Conservation (phyloP, 2,797 vertebrate genomes). For the Salmo trutta region DNA sequence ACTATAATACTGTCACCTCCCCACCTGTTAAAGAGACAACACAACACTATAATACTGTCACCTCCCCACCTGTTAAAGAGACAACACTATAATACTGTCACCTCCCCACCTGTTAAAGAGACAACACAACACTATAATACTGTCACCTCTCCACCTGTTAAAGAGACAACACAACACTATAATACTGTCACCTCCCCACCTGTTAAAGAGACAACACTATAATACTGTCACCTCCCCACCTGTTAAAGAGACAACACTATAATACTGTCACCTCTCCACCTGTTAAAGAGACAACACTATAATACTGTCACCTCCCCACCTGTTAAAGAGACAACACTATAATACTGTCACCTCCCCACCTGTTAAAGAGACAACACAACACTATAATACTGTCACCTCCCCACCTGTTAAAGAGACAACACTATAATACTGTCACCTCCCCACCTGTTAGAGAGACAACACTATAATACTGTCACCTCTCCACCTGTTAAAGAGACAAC, state of each 20-base stretch:
- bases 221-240: slow-evolving; percentile 70
- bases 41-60: slow-evolving; percentile 50
- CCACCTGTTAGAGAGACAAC: slow-evolving; percentile 63
- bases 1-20: too few species aligned
- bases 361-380: slow-evolving; percentile 44
- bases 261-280: slow-evolving; percentile 78
- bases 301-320: slow-evolving; percentile 70
- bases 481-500: slow-evolving; percentile 65
- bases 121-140: background rate
- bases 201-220: slow-evolving; percentile 40
- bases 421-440: too few species aligned
- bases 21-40: slow-evolving; percentile 63
- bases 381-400: slow-evolving; percentile 56
- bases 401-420: slow-evolving; percentile 65
- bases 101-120: slow-evolving; percentile 67
- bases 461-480: slow-evolving; percentile 54
- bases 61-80: slow-evolving; percentile 70
- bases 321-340: slow-evolving; percentile 46
- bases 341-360: slow-evolving; percentile 78
- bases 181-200: slow-evolving; percentile 76
- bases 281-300: slow-evolving; percentile 40
- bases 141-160: slow-evolving; percentile 73
- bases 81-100: too few species aligned
- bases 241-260: slow-evolving; percentile 46
- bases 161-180: too few species aligned